Evolutionary conservation across 2,113 vertebrate species (phyloP).

Genomic region (Nesogale talazaci): DNA sequence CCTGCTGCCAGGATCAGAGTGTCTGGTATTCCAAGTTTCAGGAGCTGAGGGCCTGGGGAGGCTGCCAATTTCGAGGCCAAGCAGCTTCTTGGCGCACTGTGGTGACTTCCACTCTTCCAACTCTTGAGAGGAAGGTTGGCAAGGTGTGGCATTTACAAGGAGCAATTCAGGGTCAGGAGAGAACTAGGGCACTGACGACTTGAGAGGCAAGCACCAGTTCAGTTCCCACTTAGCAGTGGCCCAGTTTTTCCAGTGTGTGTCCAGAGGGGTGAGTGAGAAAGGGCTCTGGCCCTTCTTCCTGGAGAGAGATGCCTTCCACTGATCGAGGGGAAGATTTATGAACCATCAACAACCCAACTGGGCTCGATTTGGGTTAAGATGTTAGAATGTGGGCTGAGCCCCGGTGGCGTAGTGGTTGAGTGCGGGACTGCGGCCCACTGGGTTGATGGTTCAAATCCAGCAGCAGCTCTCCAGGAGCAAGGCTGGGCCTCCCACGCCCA

Average conservation of each 20-base stretch:
- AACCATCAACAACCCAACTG: neutral
- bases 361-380: slow-evolving; percentile 52
- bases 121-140: slow-evolving; percentile 59
- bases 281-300: neutral
- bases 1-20: slow-evolving; percentile 62
- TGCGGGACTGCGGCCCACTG: too few relatives aligned
- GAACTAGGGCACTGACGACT: slow-evolving; percentile 58
- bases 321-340: slow-evolving; percentile 45
- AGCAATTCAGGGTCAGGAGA: slow-evolving; percentile 63
- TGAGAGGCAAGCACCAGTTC: slow-evolving; percentile 11
- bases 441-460: too few relatives aligned
- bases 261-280: slow-evolving; percentile 29
- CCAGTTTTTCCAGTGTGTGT: neutral
- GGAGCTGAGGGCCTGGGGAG: slow-evolving; percentile 56
- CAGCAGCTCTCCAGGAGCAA: too few relatives aligned
- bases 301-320: slow-evolving; percentile 4
- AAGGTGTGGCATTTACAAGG: slow-evolving; percentile 44
- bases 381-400: too few relatives aligned
- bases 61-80: slow-evolving; percentile 52
- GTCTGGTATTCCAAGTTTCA: slow-evolving; percentile 64
- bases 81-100: slow-evolving; percentile 60
- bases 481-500: too few relatives aligned
- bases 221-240: neutral
- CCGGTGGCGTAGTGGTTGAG: too few relatives aligned
- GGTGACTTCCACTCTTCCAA: slow-evolving; percentile 38